Percentiles rank a stretch among this genome's conserved stretches.
Conservation (phyloP, 1,140 invertebrate genomes). For the Aricia agestis region DNA sequence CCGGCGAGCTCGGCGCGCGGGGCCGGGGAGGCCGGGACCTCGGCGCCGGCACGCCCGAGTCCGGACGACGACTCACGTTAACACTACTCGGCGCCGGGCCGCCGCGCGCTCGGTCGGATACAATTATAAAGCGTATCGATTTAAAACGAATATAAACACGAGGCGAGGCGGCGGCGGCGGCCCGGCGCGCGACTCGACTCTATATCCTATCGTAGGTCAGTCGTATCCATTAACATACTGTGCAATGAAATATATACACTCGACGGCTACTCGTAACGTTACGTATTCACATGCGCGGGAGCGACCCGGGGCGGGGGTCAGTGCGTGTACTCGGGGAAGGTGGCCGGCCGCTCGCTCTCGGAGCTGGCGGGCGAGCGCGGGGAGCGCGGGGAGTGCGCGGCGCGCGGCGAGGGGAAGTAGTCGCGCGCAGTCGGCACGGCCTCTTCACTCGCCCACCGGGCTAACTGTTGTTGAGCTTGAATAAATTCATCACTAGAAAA, state of each 20-base stretch:
- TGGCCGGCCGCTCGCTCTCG: slow-evolving; percentile 57
- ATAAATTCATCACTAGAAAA: slow-evolving; percentile 95
- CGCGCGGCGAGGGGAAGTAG: slow-evolving; percentile 74
- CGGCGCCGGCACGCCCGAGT: slow-evolving; percentile 47
- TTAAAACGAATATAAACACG: slow-evolving; percentile 56
- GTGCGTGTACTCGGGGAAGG: slow-evolving; percentile 78
- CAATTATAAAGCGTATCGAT: slow-evolving; percentile 65
- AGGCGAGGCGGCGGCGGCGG: slow-evolving; percentile 34
- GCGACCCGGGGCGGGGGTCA: slow-evolving; percentile 43
- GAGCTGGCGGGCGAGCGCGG: slow-evolving; percentile 63
- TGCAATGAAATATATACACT: slow-evolving; percentile 35
- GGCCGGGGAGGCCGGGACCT: slow-evolving; percentile 47
- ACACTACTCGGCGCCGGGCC: slow-evolving; percentile 48
- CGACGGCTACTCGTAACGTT: slow-evolving; percentile 24
- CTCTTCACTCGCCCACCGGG: slow-evolving; percentile 93
- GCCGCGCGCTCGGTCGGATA: slow-evolving; percentile 35
- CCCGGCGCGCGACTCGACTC: slow-evolving; percentile 32
- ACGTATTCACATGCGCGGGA: slow-evolving; percentile 29
- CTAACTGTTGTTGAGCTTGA: slow-evolving; percentile 94
- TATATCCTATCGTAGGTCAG: slow-evolving; percentile 33
- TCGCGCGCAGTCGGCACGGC: slow-evolving; percentile 81
- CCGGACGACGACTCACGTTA: slow-evolving; percentile 45
- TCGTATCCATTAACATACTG: slow-evolving; percentile 43
- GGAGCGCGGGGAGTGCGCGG: slow-evolving; percentile 65
- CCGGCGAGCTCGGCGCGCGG: slow-evolving; percentile 34